Evolutionary conservation across 2,797 vertebrate species (phyloP), one percentile per base, ranked within the genome.

Genomic region (Enteromius afrohamiltoni): DNA sequence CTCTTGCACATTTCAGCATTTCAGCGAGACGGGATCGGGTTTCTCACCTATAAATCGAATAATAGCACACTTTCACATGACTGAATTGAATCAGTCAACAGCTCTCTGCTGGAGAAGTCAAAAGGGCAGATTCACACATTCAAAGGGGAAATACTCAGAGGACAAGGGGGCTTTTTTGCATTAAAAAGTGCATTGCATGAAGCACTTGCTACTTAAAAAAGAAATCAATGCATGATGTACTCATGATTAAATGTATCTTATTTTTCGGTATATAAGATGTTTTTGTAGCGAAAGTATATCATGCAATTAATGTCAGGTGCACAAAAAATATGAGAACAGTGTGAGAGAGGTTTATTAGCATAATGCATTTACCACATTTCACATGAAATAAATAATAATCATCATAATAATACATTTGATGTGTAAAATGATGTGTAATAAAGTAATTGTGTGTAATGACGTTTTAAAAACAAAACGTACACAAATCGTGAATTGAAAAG

Each of bases 11-110:
- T 51, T 49, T 17, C 71, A 34, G 70, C 17, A 19, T 7, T 73
- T 31, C 64, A 65, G 62, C 62, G 17, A 78, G 45, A n/a, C 19
- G 19, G 3, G 47, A 40, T 34, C 21, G 2, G n/a, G 29, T 71
- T 71, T 80, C 67, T 71, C 79, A 45, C 51, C 53, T 71, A 14
- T 71, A 71, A 80, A 80, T 80, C 2, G 37, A 80, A 45, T 58
- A 80, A 70, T 55, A 19, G 49, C 79, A 67, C 45, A 10, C 19
- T 45, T 60, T 19, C 40, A n/a, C 51, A 31, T 45, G 51, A 16
- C 51, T 58, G 37, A 6, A 80, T 60, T 60, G 79, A 71, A 71
- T 71, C 65, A 69, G 78, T 55, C 2, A 26, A 40, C 47, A 29
- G 34, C 16, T 80, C 11, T 79, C 51, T 69, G 79, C 16, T n/a